Percentiles rank a stretch among this genome's conserved stretches.
phyloP scores from a whole-genome alignment of 2,113 vertebrate species.

The Gila orcuttii region DNA sequence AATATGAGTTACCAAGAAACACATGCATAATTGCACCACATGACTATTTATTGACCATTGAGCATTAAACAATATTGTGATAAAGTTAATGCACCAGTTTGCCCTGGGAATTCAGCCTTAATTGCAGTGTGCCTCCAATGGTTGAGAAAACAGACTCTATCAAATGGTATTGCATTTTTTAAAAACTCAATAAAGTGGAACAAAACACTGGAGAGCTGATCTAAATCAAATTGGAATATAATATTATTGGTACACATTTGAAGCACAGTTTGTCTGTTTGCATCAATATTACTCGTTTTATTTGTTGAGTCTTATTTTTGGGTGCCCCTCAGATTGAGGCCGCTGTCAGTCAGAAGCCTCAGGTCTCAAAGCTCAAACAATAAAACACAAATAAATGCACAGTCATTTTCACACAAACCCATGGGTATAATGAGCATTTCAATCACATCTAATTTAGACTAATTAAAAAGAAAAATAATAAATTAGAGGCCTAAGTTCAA shows the following conservation, averaged over 20 bases:
- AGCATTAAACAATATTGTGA: conserved; percentile 25
- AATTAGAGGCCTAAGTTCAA: conserved; percentile 60
- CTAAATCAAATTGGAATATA: neutral
- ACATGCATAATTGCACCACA: neutral
- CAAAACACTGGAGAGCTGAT: conserved; percentile 5
- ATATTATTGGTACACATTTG: too few species aligned
- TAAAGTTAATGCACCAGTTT: conserved; percentile 22
- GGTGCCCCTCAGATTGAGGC: neutral
- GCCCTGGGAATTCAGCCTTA: conserved; percentile 13
- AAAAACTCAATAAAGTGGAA: neutral
- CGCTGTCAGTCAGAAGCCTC: too few species aligned
- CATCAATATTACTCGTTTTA: neutral
- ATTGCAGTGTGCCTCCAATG: conserved; percentile 26
- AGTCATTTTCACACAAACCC: conserved; percentile 25
- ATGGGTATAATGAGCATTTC: conserved; percentile 53
- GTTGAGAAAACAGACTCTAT: neutral
- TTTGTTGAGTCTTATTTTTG: neutral
- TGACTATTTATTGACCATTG: conserved; percentile 21
- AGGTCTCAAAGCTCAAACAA: neutral
- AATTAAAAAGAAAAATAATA: conserved; percentile 65
- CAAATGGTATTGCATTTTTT: neutral
- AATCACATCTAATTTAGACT: conserved; percentile 61
- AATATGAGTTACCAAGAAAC: neutral
- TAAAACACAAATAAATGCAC: conserved; percentile 12
- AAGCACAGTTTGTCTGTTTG: neutral